phyloP scores from a whole-genome alignment of 2,113 vertebrate species.

The Phoxinus phoxinus region DNA sequence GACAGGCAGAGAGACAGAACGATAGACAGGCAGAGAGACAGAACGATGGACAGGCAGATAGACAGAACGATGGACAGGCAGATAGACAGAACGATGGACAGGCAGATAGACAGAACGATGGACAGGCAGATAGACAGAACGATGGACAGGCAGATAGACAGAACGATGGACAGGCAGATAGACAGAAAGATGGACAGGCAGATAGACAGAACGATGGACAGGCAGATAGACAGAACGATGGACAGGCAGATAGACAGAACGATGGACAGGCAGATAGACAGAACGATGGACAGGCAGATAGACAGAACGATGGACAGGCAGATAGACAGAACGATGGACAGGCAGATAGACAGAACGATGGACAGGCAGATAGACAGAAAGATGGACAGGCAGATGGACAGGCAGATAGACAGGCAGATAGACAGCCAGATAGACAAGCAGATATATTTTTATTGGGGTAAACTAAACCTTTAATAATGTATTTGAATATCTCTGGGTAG shows the following conservation, averaged over 20 bases:
- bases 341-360: fast-evolving
- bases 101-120: not conserved
- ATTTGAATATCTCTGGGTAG: not conserved
- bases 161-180: too few relatives aligned
- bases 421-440: not conserved
- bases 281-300: not conserved
- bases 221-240: not conserved
- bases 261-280: not conserved
- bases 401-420: not conserved
- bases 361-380: not conserved
- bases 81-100: not conserved
- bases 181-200: too few relatives aligned
- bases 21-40: not conserved
- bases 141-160: not conserved
- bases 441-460: not conserved
- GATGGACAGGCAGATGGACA: not conserved
- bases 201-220: too few relatives aligned
- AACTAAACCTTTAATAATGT: not conserved
- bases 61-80: not conserved
- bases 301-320: not conserved
- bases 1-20: too few relatives aligned
- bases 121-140: too few relatives aligned
- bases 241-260: not conserved
- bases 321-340: not conserved
- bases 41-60: too few relatives aligned